Evolutionary conservation across 92 coral and sea anemone genomes (phyloP), one percentile per base, ranked within the genome.

Genomic region (Metridium senile): DNA sequence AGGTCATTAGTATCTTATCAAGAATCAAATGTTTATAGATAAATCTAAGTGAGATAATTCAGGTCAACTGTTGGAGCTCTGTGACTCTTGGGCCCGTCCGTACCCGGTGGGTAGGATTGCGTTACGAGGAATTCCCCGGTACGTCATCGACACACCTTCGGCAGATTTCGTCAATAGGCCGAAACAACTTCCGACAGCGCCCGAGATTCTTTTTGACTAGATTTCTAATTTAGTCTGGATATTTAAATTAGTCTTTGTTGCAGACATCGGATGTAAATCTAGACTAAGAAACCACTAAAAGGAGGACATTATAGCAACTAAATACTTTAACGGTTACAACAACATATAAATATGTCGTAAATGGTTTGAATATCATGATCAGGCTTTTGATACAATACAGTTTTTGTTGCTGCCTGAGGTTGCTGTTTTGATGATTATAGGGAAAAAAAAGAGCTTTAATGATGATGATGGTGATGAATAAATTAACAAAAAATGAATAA

Each of bases 121-220:
- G 80, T 45, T 68, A 75, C 80, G 23, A 33, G 46, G 80, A 75
- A 75, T 75, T 57, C 25, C 26, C 71, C 80, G 72, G 59, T n/a
- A 62, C 80, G 80, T 30, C 69, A 28, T 63, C 69, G 69, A 4
- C 74, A 21, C 74, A 68, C 80, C 80, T 75, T 75, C 80, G 80
- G 39, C 11, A 26, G 17, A 18, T 62, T 75, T 64, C 71, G 80
- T 62, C 67, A 75, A 26, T 28, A 66, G 57, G 33, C 11, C 78
- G 78, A 35, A 58, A 73, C 78, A 56, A n/a, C 13, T 26, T 73
- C 78, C 78, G 78, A 73, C 46, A 28, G 30, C 78, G 31, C 78
- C 78, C 78, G 78, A 73, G 43, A 0, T 17, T 39, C 10, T 26
- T 33, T 25, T 23, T 43, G 18, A 27, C n/a, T 65, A 9, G 21